phyloP scores from a whole-genome alignment of 2,113 vertebrate species.

The Syngnathoides biaculeatus region DNA sequence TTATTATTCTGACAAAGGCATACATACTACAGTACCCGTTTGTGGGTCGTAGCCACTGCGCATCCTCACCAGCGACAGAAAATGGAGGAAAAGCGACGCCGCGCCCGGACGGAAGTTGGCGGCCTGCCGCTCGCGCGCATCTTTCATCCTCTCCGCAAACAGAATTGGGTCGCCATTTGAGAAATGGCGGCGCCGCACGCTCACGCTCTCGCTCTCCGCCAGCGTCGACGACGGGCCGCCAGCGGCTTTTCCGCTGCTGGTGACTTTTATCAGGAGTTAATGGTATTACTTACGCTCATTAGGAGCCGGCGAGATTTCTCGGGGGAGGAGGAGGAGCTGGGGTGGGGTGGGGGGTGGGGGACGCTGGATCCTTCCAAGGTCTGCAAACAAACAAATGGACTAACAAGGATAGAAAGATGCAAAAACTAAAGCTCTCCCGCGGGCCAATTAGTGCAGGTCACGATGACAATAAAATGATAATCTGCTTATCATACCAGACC shows the following conservation, averaged over 20 bases:
- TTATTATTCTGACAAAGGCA: too few relatives aligned
- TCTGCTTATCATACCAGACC: neutral
- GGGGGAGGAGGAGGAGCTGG: neutral
- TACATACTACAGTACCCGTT: too few relatives aligned
- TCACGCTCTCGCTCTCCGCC: conserved; percentile 29
- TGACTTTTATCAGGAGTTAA: conserved; percentile 58
- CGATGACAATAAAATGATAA: neutral
- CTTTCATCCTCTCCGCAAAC: conserved; percentile 62
- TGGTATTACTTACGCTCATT: conserved; percentile 62
- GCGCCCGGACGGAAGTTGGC: conserved; percentile 20
- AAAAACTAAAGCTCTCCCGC: neutral
- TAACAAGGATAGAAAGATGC: neutral
- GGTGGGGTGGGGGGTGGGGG: too few relatives aligned
- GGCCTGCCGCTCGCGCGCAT: conserved; percentile 46
- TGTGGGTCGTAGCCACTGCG: too few relatives aligned
- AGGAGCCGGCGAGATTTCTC: conserved; percentile 32
- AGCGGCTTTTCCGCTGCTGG: conserved; percentile 45
- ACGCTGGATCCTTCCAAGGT: neutral
- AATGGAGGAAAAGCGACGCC: neutral
- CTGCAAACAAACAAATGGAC: neutral
- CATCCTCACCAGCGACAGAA: neutral
- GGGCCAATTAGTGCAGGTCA: neutral
- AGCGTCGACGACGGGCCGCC: conserved; percentile 43
- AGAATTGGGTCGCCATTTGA: conserved; percentile 67
- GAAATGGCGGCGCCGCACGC: conserved; percentile 53